phyloP scores from a whole-genome alignment of 92 coral and sea anemone species.

The Parazoanthus atlanticus region DNA sequence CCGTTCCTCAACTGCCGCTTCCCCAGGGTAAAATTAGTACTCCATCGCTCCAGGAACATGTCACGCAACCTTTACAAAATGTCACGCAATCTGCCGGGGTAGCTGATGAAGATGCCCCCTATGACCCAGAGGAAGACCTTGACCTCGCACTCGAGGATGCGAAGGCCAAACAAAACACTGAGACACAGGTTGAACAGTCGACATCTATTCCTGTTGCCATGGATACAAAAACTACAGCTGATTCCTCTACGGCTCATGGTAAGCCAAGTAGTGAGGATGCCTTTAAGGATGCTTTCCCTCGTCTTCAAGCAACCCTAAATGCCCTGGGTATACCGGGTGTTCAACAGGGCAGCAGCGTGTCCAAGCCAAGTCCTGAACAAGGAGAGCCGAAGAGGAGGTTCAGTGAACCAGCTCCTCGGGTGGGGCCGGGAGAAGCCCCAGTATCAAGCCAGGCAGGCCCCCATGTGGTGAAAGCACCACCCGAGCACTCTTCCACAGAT shows the following conservation, averaged over 20 bases:
- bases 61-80: constrained; percentile 9
- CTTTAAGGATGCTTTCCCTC: constrained; percentile 28
- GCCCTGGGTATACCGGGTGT: constrained; percentile 43
- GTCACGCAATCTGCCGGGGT: constrained; percentile 7
- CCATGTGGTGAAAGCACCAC: not conserved
- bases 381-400: not conserved
- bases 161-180: constrained; percentile 8
- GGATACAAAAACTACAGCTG: not conserved
- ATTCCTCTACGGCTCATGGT: not conserved
- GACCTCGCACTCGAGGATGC: constrained; percentile 72
- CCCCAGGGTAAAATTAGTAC: not conserved
- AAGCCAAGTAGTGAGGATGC: not conserved
- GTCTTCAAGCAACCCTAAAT: constrained; percentile 31
- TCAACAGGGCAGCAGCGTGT: not conserved
- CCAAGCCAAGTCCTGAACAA: not conserved
- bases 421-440: not conserved
- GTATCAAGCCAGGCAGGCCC: not conserved
- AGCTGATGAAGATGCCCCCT: constrained; percentile 80
- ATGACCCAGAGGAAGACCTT: constrained; percentile 94
- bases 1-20: constrained; percentile 3
- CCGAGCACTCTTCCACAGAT: not conserved
- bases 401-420: not conserved
- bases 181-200: not conserved
- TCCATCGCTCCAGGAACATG: not conserved
- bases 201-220: not conserved